Conservation (phyloP, 2,797 vertebrate genomes). For the Psittacula derbiana region DNA sequence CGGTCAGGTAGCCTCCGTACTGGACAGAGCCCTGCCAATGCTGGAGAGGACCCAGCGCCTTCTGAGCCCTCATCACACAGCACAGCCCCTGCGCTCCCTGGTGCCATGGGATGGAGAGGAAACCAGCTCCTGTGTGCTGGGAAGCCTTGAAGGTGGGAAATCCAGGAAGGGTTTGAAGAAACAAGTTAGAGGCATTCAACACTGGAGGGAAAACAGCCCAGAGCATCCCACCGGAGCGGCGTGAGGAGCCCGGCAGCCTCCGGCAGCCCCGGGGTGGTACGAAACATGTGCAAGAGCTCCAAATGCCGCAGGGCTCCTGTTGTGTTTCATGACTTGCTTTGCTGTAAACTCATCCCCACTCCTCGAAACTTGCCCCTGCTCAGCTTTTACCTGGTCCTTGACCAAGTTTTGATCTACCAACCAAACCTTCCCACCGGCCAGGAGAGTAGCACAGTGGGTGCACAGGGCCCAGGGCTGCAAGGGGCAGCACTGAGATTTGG, state of each 20-base stretch:
- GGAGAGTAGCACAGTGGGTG: rapidly evolving
- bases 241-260: not conserved
- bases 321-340: not conserved
- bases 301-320: rapidly evolving
- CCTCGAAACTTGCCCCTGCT: rapidly evolving
- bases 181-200: rapidly evolving
- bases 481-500: not conserved
- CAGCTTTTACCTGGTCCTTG: not conserved
- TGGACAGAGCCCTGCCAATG: rapidly evolving
- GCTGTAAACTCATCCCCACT: not conserved
- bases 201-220: not conserved
- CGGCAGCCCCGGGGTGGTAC: rapidly evolving
- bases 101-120: not conserved
- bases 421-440: too few relatives aligned
- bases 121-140: not conserved
- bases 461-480: not conserved
- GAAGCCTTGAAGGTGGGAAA: not conserved
- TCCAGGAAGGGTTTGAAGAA: not conserved
- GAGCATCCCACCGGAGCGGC: rapidly evolving
- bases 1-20: not conserved
- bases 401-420: not conserved
- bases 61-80: rapidly evolving
- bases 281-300: not conserved
- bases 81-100: not conserved
- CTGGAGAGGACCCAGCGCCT: rapidly evolving